Conservation (phyloP, 2,113 vertebrate species). For the Seriola aureovittata region DNA sequence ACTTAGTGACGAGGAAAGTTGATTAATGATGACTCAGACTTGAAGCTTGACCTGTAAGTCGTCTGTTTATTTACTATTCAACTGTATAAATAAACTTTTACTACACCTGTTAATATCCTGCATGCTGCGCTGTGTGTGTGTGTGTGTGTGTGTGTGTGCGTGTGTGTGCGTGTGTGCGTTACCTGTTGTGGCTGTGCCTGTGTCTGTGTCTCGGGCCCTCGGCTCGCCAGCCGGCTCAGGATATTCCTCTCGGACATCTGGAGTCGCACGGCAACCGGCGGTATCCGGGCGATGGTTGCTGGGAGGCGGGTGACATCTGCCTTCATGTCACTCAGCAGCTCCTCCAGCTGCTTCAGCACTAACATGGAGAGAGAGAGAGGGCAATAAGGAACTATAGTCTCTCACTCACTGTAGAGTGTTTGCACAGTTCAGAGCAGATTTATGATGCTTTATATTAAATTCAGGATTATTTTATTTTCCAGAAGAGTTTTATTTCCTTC, state of each 20-base stretch:
- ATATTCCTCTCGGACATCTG: conserved; percentile 99
- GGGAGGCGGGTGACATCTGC: conserved; percentile 96
- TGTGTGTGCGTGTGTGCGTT: no score
- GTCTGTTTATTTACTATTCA: no score
- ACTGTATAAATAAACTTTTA: no score
- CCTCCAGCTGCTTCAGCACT: conserved; percentile 98
- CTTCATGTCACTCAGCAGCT: conserved; percentile 98
- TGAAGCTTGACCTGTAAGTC: no score
- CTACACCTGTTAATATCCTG: no score
- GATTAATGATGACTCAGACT: no score
- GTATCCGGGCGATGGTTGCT: conserved; percentile 96
- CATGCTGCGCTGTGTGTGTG: no score
- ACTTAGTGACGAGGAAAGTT: no score
- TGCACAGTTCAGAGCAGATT: no score
- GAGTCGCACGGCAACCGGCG: conserved; percentile 93
- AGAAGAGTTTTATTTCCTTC: no score
- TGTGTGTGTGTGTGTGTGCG: background rate
- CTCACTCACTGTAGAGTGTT: background rate
- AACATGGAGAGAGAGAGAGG: background rate
- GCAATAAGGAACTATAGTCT: background rate
- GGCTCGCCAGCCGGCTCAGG: conserved; percentile 94
- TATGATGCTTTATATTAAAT: no score
- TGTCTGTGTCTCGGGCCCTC: conserved; percentile 93
- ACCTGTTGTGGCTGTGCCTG: conserved; percentile 92
- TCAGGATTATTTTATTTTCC: no score